phyloP scores from a whole-genome alignment of 1,140 invertebrate genomes.

The Stegodyphus dumicola region DNA sequence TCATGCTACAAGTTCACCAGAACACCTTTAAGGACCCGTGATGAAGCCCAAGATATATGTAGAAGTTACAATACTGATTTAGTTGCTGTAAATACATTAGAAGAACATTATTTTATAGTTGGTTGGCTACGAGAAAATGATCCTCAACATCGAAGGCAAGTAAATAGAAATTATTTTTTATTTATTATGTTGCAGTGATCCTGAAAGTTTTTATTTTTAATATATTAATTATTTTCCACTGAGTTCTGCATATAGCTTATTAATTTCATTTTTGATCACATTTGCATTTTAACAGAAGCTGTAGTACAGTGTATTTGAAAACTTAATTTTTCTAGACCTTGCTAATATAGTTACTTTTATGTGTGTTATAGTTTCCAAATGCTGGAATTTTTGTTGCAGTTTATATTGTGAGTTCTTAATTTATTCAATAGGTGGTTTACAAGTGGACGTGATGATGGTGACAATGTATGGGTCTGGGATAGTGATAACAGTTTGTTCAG shows the following conservation, averaged over 20 bases:
- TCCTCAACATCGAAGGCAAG: conserved; percentile 78
- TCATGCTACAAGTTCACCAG: conserved; percentile 90
- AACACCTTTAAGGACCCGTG: conserved; percentile 80
- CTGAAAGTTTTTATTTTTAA: no score
- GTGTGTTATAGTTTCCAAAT: no score
- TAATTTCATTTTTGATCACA: no score
- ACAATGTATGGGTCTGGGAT: conserved; percentile 85
- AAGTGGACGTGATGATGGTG: conserved; percentile 78
- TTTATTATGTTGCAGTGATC: not conserved
- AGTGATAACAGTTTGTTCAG: conserved; percentile 80
- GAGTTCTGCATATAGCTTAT: no score
- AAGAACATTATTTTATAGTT: conserved; percentile 88
- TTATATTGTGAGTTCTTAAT: not conserved
- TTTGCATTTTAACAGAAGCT: no score
- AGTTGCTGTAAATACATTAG: conserved; percentile 80
- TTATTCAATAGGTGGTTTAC: conserved; percentile 79
- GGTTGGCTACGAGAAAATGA: conserved; percentile 82
- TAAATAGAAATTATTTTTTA: not conserved
- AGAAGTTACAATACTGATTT: conserved; percentile 81
- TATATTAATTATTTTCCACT: no score
- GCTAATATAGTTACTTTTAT: no score
- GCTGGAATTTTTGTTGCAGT: not conserved
- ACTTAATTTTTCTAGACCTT: no score
- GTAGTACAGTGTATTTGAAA: no score
- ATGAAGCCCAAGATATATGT: conserved; percentile 84